These are phyloP conservation scores for Ganaspis sp. DNA, from an alignment of 1,140 invertebrate species.

Conservation along the genomic window DNA sequence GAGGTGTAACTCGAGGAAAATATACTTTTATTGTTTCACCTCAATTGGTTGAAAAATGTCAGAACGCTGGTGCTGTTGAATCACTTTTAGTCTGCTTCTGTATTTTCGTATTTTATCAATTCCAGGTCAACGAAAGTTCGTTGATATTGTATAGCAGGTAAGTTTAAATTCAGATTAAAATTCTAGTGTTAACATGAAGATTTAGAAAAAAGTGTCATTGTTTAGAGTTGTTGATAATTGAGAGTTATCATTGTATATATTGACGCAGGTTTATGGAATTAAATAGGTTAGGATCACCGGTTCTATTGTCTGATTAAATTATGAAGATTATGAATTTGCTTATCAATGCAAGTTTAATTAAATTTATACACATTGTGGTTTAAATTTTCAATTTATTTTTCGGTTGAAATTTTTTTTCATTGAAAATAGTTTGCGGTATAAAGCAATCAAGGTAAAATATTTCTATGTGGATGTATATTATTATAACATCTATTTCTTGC, in stretches of 20 bases:
- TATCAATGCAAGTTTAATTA: neutral
- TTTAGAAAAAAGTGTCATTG: neutral
- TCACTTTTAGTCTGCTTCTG: constrained; percentile 44
- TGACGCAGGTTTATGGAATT: constrained; percentile 33
- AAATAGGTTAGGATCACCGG: constrained; percentile 47
- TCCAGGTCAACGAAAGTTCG: constrained; percentile 26
- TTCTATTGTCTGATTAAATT: neutral
- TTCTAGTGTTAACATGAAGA: constrained; percentile 16
- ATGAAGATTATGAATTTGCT: too few relatives aligned
- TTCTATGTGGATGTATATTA: too few relatives aligned
- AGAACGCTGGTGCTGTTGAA: constrained; percentile 60
- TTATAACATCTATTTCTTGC: neutral
- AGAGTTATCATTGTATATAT: neutral
- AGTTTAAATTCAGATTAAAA: constrained; percentile 44
- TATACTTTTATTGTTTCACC: neutral
- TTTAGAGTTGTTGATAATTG: neutral
- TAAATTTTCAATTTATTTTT: too few relatives aligned
- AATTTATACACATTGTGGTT: too few relatives aligned
- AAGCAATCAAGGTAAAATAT: too few relatives aligned
- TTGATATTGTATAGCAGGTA: constrained; percentile 36
- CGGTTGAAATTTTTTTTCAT: too few relatives aligned
- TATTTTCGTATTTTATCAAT: constrained; percentile 39
- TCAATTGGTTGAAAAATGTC: constrained; percentile 53
- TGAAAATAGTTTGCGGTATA: too few relatives aligned
- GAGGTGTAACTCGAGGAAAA: neutral